These are phyloP conservation scores for Atractosteus spatula DNA, from an alignment of 2,113 vertebrate genomes.

Conservation along the genomic window DNA sequence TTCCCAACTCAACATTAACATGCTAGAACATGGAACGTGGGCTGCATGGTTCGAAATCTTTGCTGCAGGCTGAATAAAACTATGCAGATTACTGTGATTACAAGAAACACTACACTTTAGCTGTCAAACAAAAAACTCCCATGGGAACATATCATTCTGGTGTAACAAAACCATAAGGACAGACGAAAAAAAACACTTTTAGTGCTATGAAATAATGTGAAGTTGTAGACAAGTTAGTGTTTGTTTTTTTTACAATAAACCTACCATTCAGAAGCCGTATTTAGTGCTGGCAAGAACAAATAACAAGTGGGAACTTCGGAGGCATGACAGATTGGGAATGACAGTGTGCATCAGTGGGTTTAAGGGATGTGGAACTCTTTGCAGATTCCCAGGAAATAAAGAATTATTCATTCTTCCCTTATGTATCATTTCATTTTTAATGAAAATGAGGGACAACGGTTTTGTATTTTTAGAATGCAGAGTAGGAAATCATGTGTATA, in stretches of 20 bases:
- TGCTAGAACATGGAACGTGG: constrained; percentile 56
- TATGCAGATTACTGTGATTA: constrained; percentile 50
- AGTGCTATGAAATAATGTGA: too few relatives aligned
- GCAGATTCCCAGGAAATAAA: constrained; percentile 47
- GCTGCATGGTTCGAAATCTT: constrained; percentile 46
- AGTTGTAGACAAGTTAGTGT: too few relatives aligned
- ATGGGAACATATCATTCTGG: constrained; percentile 46
- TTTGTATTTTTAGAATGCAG: too few relatives aligned
- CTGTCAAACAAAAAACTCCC: constrained; percentile 42
- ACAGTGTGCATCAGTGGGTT: constrained; percentile 20
- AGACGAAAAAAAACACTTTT: constrained; percentile 20
- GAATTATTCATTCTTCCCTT: constrained; percentile 32
- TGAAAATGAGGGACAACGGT: too few relatives aligned
- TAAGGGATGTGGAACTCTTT: constrained; percentile 21
- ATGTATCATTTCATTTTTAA: background rate
- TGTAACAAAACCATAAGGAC: constrained; percentile 6
- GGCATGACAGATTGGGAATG: constrained; percentile 44
- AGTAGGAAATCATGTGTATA: too few relatives aligned
- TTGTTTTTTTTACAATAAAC: too few relatives aligned
- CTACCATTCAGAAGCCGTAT: too few relatives aligned
- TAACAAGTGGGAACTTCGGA: background rate
- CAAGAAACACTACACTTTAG: constrained; percentile 50
- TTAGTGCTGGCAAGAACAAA: too few relatives aligned
- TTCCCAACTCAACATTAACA: constrained; percentile 28
- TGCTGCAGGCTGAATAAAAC: constrained; percentile 49